These are phyloP conservation scores for Morpho deidamia DNA, from an alignment of 2,888 invertebrate genomes.

Conservation along the genomic window DNA sequence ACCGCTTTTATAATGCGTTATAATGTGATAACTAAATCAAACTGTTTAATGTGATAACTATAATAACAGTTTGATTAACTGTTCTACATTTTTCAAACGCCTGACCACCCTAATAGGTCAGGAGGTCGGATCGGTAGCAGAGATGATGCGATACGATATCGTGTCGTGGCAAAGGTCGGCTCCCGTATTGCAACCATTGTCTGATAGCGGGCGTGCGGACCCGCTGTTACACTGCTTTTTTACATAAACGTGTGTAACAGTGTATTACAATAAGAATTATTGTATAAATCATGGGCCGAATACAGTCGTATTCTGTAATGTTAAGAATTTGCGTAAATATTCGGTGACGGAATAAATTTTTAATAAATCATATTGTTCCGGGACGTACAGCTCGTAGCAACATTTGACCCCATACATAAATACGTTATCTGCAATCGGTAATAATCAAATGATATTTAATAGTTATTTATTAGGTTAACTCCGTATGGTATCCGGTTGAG, in stretches of 20 bases:
- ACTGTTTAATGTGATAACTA: no score
- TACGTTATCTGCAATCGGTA: no score
- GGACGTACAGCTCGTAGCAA: no score
- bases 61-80: no score
- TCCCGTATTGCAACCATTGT: constrained; percentile 57
- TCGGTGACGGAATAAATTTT: not conserved
- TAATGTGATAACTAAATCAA: no score
- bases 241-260: constrained; percentile 24
- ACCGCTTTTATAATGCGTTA: no score
- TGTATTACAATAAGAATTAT: constrained; percentile 15
- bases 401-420: no score
- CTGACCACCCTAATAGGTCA: constrained; percentile 41
- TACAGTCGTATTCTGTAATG: no score
- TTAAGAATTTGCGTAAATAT: not conserved
- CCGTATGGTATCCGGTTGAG: no score
- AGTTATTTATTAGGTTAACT: no score
- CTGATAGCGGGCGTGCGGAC: constrained; percentile 36
- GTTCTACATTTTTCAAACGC: not conserved
- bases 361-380: no score
- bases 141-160: constrained; percentile 60
- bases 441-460: no score
- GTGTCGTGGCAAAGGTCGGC: constrained; percentile 55
- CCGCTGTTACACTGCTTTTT: constrained; percentile 24
- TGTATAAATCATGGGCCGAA: constrained; percentile 1
- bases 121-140: constrained; percentile 60